These are phyloP conservation scores for Stenurella melanura DNA, from an alignment of 2,888 invertebrate genomes.

Conservation along the genomic window DNA sequence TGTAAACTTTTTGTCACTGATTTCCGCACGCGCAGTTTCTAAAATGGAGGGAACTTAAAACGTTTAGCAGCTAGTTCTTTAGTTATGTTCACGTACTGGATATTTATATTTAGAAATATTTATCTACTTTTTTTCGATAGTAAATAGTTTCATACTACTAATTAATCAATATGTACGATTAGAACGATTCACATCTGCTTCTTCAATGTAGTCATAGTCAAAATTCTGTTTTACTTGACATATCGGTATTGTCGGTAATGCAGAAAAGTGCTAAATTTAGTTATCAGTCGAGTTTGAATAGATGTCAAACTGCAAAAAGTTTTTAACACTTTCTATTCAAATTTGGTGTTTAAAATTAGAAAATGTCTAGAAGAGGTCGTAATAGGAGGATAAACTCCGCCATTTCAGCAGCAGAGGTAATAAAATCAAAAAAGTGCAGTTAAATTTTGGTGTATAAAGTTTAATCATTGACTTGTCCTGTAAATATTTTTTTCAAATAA, in stretches of 20 bases:
- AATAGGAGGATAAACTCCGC: conserved; percentile 19
- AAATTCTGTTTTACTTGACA: too few relatives aligned
- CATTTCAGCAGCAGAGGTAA: conserved; percentile 24
- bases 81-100: not conserved
- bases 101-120: too few relatives aligned
- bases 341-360: not conserved
- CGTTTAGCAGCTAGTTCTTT: not conserved
- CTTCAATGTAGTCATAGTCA: too few relatives aligned
- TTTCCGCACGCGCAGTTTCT: conserved; percentile 4
- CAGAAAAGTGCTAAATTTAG: not conserved
- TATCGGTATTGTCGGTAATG: not conserved
- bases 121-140: too few relatives aligned
- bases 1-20: conserved; percentile 15
- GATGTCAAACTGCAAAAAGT: conserved; percentile 9
- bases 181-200: too few relatives aligned
- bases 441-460: not conserved
- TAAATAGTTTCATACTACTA: too few relatives aligned
- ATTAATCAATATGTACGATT: too few relatives aligned
- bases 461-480: not conserved
- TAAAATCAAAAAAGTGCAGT: not conserved
- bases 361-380: conserved; percentile 36
- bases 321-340: not conserved
- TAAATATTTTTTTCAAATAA: not conserved
- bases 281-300: not conserved
- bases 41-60: conserved; percentile 35